Percentiles rank a stretch among this genome's conserved stretches.
Conservation (phyloP, 2,797 vertebrate species). For the Florisuga fusca region DNA sequence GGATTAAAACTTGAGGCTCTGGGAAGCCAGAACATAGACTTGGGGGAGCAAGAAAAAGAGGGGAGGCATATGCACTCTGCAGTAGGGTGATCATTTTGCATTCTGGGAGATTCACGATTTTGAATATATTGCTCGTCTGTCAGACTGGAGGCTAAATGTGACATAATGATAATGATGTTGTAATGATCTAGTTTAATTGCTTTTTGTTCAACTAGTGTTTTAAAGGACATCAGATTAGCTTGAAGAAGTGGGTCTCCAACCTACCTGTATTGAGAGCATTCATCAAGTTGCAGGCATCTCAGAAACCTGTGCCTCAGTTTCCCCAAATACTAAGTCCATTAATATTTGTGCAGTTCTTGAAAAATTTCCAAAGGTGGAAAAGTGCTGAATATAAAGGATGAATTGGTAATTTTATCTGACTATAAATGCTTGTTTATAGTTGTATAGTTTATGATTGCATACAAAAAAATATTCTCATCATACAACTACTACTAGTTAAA, state of each 20-base stretch:
- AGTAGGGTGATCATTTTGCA: not conserved
- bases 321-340: not conserved
- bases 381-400: not conserved
- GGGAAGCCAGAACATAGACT: not conserved
- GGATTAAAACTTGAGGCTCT: not conserved
- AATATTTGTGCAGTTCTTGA: not conserved
- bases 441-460: not conserved
- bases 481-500: not conserved
- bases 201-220: not conserved
- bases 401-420: not conserved
- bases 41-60: not conserved
- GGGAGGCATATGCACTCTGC: not conserved
- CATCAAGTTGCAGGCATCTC: not conserved
- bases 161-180: not conserved
- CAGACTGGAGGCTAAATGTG: not conserved
- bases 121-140: not conserved
- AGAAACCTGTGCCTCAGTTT: not conserved
- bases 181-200: not conserved
- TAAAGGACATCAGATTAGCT: not conserved
- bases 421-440: not conserved
- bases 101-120: not conserved
- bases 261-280: not conserved
- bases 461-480: not conserved
- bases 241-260: not conserved
- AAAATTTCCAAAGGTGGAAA: not conserved